These are phyloP conservation scores for Platycheirus albimanus DNA, from an alignment of 2,888 invertebrate genomes.

Conservation along the genomic window DNA sequence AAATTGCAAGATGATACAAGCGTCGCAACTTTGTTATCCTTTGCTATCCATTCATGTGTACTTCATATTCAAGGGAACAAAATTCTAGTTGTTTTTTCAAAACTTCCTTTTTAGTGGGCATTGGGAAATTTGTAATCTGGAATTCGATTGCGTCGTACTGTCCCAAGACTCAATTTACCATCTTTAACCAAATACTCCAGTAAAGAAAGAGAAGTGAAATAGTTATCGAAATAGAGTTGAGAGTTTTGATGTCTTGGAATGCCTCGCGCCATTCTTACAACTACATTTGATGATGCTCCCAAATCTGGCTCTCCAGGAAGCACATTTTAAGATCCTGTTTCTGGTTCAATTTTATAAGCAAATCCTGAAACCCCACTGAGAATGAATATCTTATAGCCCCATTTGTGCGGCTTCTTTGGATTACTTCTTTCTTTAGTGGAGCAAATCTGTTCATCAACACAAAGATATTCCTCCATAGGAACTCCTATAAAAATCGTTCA, in stretches of 20 bases:
- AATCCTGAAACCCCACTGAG: constrained; percentile 72
- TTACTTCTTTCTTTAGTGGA: constrained; percentile 39
- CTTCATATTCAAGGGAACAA: constrained; percentile 72
- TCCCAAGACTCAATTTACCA: constrained; percentile 74
- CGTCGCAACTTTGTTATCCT: constrained; percentile 75
- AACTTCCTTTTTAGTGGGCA: constrained; percentile 74
- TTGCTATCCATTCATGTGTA: no score
- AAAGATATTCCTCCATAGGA: neutral
- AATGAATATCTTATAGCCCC: constrained; percentile 46
- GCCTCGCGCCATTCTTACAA: constrained; percentile 50
- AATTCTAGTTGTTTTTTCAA: constrained; percentile 49
- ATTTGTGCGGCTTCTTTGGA: constrained; percentile 71
- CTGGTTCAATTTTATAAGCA: constrained; percentile 59
- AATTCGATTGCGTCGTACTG: constrained; percentile 77
- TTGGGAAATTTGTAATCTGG: constrained; percentile 73
- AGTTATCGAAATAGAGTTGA: constrained; percentile 49
- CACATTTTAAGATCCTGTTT: constrained; percentile 34
- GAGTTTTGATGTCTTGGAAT: constrained; percentile 57
- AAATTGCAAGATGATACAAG: constrained; percentile 77
- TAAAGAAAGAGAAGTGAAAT: constrained; percentile 44
- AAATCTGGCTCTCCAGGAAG: constrained; percentile 17
- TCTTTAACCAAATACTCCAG: constrained; percentile 75
- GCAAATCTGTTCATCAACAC: constrained; percentile 23
- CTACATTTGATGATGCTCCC: constrained; percentile 66
- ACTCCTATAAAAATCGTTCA: constrained; percentile 9